These are phyloP conservation scores for Morone chrysops DNA, from an alignment of 2,113 vertebrate species.

Conservation along the genomic window DNA sequence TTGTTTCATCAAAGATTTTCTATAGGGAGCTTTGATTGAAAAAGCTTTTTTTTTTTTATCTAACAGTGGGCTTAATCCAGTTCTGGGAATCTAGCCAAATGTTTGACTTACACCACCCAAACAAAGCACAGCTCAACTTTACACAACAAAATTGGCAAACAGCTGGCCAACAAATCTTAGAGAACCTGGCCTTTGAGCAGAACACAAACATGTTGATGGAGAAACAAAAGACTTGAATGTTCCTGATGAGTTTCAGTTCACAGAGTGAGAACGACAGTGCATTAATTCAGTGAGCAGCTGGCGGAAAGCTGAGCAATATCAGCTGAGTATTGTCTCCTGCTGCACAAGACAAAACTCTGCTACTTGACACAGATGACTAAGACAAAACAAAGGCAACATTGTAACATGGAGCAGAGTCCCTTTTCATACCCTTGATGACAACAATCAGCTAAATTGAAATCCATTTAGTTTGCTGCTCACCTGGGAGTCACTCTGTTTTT, in stretches of 20 bases:
- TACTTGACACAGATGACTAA: slow-evolving; percentile 27
- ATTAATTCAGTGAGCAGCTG: slow-evolving; percentile 47
- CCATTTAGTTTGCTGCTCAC: slow-evolving; percentile 47
- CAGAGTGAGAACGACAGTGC: slow-evolving; percentile 9
- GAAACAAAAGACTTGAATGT: slow-evolving; percentile 40
- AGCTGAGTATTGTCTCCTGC: slow-evolving; percentile 20
- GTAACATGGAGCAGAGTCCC: slow-evolving; percentile 10
- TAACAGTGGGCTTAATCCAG: slow-evolving; percentile 46
- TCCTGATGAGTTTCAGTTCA: slow-evolving; percentile 40
- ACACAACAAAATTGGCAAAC: slow-evolving; percentile 48
- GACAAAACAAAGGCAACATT: slow-evolving; percentile 27
- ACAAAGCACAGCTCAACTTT: slow-evolving; percentile 48
- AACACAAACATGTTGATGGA: slow-evolving; percentile 41
- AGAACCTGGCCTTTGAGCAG: slow-evolving; percentile 35
- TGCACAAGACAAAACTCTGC: slow-evolving; percentile 6
- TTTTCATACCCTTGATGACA: slow-evolving; percentile 36
- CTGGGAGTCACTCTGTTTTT: slow-evolving; percentile 33
- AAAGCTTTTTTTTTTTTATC: slow-evolving; percentile 9
- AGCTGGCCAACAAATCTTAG: slow-evolving; percentile 43
- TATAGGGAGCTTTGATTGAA: slow-evolving; percentile 33
- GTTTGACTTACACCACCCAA: slow-evolving; percentile 53
- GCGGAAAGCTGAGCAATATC: slow-evolving; percentile 13
- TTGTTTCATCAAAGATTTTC: slow-evolving; percentile 14
- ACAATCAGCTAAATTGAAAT: slow-evolving; percentile 62
- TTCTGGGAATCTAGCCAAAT: slow-evolving; percentile 66